Percentiles rank a stretch among this genome's conserved stretches.
Conservation (phyloP, 2,113 vertebrate genomes). For the Halichoeres trimaculatus region DNA sequence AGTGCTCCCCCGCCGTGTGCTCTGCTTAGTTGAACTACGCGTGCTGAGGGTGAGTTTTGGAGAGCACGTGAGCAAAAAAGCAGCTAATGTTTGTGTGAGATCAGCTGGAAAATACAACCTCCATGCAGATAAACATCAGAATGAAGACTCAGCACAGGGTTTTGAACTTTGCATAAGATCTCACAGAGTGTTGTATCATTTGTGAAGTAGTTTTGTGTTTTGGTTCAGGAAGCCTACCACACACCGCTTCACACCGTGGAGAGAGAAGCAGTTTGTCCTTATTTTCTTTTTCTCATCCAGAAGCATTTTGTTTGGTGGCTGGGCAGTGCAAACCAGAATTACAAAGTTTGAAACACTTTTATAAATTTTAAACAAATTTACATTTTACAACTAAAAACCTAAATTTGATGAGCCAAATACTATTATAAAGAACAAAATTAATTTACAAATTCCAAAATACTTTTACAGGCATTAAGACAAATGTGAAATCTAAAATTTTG, state of each 20-base stretch:
- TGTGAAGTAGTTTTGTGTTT: neutral
- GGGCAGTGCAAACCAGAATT: no score
- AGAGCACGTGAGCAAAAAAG: neutral
- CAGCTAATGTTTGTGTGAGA: constrained; percentile 20
- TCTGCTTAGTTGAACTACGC: constrained; percentile 42
- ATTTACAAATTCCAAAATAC: no score
- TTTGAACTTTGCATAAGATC: neutral
- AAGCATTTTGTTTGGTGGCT: no score
- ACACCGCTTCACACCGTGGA: no score
- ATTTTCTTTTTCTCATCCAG: no score
- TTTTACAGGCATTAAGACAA: no score
- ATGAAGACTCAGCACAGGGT: neutral
- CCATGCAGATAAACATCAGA: neutral
- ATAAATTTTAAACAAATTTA: no score
- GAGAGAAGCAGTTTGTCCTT: neutral
- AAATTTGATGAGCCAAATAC: no score
- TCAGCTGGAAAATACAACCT: constrained; percentile 43
- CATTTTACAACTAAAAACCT: no score
- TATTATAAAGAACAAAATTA: no score
- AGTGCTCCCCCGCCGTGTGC: constrained; percentile 38
- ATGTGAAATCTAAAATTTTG: no score
- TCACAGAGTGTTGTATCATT: neutral
- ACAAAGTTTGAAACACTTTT: no score
- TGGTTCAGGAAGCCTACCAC: neutral
- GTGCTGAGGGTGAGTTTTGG: constrained; percentile 41